Evolutionary conservation across 2,113 vertebrate genomes (phyloP), one percentile per base, ranked within the genome.

Genomic region (Coptodon bakossiorum): DNA sequence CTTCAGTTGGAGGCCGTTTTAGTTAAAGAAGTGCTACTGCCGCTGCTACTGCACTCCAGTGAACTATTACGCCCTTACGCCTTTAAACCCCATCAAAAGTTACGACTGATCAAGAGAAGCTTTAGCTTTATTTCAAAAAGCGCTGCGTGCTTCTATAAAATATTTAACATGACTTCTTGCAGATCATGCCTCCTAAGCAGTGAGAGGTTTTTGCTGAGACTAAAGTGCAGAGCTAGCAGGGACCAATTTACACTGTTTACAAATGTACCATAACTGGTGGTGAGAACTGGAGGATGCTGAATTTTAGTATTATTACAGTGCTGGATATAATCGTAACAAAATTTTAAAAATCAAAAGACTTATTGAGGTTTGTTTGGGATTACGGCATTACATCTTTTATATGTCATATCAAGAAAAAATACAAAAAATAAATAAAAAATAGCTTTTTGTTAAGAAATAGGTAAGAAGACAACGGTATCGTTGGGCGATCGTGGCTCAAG

Each of bases 141-240:
- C 31, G 22, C 82, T 84, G 56, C 24, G 80, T 45, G 76, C 50
- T 71, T 86, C 81, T 54, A 89, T 92, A 61, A 95, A 92, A 92
- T 93, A 92, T 94, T 88, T 66, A 93, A 86, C 14, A 3, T 78
- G 61, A 54, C 50, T 76, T 73, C 34, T 86, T 81, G 43, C 76
- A 90, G 54, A 87, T 84, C 61, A 61, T 43, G 68, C 91, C 63
- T 82, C 27, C 40, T 36, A 36, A 87, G 57, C 81, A 84, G 82
- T 10, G 43, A 66, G 85, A 38, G 76, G 52, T 56, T 88, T 71
- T 59, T 6, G 17, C 50, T 79, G 40, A 68, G 79, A 34, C 5
- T 48, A 14, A 71, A 86, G 56, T 48, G 83, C 5, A 19, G 40
- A 85, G 43, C 76, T 29, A 53, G 27, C 73, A 13, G 40, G 17